Conservation (phyloP, 2,797 vertebrate genomes). For the Sorex maritimensis region DNA sequence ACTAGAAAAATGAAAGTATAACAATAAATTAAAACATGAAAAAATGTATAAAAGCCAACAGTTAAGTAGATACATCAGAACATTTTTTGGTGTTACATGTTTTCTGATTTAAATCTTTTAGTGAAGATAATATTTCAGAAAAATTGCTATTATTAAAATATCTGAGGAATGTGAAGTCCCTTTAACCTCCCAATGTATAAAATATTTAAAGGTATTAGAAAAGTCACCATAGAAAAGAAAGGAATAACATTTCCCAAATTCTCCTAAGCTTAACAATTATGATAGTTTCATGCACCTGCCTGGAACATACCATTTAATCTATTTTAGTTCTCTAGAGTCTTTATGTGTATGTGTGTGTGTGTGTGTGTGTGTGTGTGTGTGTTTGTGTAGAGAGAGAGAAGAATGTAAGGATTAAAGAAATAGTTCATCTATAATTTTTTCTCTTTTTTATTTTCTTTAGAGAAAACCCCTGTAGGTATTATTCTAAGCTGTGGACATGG, state of each 20-base stretch:
- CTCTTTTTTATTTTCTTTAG: not conserved
- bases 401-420: not conserved
- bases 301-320: not conserved
- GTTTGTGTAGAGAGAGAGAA: no score
- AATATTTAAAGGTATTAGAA: slow-evolving; percentile 37
- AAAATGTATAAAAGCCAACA: slow-evolving; percentile 40
- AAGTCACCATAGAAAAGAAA: slow-evolving; percentile 28
- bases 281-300: not conserved
- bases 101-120: slow-evolving; percentile 44
- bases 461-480: not conserved
- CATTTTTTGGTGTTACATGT: slow-evolving; percentile 47
- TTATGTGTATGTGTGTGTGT: not conserved
- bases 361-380: no score
- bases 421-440: not conserved
- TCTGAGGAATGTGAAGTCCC: slow-evolving; percentile 40
- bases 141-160: slow-evolving; percentile 38
- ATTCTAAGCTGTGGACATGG: not conserved
- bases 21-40: slow-evolving; percentile 68
- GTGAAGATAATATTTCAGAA: slow-evolving; percentile 25
- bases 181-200: not conserved
- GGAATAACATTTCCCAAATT: not conserved
- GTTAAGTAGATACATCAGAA: slow-evolving; percentile 63
- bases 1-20: slow-evolving; percentile 61
- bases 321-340: not conserved
- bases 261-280: not conserved